Percentiles rank a stretch among this genome's conserved stretches.
Evolutionary conservation across 2,113 vertebrate species (phyloP).

Genomic region (Notothenia rossii): DNA sequence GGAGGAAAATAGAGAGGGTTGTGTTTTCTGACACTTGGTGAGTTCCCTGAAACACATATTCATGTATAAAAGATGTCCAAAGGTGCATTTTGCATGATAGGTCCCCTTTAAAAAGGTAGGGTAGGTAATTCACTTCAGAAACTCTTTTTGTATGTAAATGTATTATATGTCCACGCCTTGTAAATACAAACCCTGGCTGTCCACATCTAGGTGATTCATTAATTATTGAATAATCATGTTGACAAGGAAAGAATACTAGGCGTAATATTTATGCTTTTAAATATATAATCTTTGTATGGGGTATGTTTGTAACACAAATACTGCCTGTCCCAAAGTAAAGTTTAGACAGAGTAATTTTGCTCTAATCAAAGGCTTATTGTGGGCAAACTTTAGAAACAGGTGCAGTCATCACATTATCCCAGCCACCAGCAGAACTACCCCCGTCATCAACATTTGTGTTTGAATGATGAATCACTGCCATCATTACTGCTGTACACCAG

Average conservation of each 20-base stretch:
- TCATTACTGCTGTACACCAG: conserved; percentile 10
- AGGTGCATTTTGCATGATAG: too few relatives aligned
- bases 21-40: too few relatives aligned
- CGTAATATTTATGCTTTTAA: not conserved
- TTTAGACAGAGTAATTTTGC: conserved; percentile 1
- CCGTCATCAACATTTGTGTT: conserved; percentile 27
- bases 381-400: conserved; percentile 36
- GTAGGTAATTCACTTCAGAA: too few relatives aligned
- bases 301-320: not conserved
- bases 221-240: not conserved
- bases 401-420: conserved; percentile 15
- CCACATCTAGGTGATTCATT: not conserved
- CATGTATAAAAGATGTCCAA: too few relatives aligned
- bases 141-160: not conserved
- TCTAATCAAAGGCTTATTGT: conserved; percentile 19
- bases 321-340: conserved; percentile 11
- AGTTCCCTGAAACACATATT: too few relatives aligned
- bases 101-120: too few relatives aligned
- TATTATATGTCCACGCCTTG: not conserved
- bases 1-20: too few relatives aligned
- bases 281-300: not conserved
- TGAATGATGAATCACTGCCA: conserved; percentile 29
- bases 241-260: not conserved
- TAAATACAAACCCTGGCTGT: conserved; percentile 1
- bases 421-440: conserved; percentile 29